Percentiles rank a stretch among this genome's conserved stretches.
phyloP scores from a whole-genome alignment of 2,113 vertebrate genomes.

The Myocastor coypus region DNA sequence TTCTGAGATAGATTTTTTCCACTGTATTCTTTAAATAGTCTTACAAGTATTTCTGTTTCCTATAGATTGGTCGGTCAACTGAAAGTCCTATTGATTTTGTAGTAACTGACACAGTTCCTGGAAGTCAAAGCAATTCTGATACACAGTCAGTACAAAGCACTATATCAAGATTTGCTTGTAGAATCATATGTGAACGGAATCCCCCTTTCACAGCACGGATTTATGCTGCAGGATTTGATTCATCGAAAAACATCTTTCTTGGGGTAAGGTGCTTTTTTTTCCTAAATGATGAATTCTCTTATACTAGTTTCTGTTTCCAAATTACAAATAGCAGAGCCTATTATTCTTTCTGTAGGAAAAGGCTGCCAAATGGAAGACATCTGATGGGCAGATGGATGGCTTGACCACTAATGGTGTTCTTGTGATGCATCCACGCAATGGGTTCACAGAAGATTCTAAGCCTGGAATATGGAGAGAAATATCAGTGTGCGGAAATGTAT shows the following conservation, averaged over 20 bases:
- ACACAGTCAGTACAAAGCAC: slow-evolving; percentile 99
- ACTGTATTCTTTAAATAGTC: slow-evolving; percentile 53
- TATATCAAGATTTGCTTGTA: slow-evolving; percentile 98
- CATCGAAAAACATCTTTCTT: slow-evolving; percentile 99
- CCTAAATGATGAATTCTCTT: slow-evolving; percentile 47
- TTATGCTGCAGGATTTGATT: slow-evolving; percentile 98
- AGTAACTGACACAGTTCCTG: slow-evolving; percentile 97
- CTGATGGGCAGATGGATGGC: slow-evolving; percentile 98
- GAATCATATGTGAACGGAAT: slow-evolving; percentile 97
- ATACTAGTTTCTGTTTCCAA: slow-evolving; percentile 19
- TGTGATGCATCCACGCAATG: slow-evolving; percentile 97
- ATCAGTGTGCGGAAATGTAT: slow-evolving; percentile 98
- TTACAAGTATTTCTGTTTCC: slow-evolving; percentile 60
- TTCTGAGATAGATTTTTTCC: slow-evolving; percentile 69
- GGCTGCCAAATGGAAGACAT: slow-evolving; percentile 98
- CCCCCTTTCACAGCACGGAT: slow-evolving; percentile 97
- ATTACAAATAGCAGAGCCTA: slow-evolving; percentile 41
- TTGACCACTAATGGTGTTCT: slow-evolving; percentile 98
- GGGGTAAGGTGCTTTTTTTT: slow-evolving; percentile 90
- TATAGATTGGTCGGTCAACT: slow-evolving; percentile 97
- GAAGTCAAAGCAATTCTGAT: slow-evolving; percentile 96
- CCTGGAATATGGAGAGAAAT: slow-evolving; percentile 99
- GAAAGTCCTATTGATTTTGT: slow-evolving; percentile 99
- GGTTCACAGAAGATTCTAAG: slow-evolving; percentile 98
- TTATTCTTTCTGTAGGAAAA: slow-evolving; percentile 91